Percentiles rank a stretch among this genome's conserved stretches.
Evolutionary conservation across 2,113 vertebrate species (phyloP).

Genomic region (Fulica atra): DNA sequence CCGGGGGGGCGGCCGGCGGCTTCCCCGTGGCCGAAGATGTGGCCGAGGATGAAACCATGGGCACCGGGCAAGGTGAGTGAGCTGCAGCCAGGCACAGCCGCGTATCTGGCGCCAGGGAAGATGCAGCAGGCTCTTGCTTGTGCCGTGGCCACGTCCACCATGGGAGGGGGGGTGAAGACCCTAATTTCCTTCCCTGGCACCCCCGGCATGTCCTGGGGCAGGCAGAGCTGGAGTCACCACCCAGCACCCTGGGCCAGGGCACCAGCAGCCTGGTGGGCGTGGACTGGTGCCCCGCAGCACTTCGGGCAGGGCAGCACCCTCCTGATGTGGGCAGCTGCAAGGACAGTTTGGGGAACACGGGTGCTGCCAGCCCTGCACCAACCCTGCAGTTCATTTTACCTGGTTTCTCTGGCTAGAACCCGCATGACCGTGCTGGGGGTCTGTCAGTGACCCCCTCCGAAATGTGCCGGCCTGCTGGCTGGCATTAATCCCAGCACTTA

Average conservation of each 20-base stretch:
- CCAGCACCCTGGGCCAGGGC: background rate
- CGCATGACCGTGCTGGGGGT: accelerated
- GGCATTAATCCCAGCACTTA: too few relatives aligned
- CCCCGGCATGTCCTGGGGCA: accelerated
- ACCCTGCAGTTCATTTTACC: accelerated
- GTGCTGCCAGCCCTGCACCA: background rate
- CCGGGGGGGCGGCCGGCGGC: background rate
- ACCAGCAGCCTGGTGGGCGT: accelerated
- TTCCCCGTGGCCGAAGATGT: background rate
- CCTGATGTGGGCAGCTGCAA: accelerated
- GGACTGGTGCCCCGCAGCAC: background rate
- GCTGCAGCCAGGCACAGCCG: background rate
- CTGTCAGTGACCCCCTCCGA: too few relatives aligned
- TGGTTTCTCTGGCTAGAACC: background rate
- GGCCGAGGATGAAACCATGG: background rate
- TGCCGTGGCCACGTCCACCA: background rate
- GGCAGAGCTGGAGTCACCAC: background rate
- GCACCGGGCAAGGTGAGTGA: conserved; percentile 26
- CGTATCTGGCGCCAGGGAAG: accelerated
- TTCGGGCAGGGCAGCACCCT: background rate
- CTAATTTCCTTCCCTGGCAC: background rate
- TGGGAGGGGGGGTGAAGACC: background rate
- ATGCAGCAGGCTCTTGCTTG: background rate
- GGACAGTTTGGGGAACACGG: accelerated
- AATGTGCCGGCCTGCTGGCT: too few relatives aligned